Percentiles rank a stretch among this genome's conserved stretches.
Conservation (phyloP, 2,797 vertebrate genomes). For the Podargus strigoides region DNA sequence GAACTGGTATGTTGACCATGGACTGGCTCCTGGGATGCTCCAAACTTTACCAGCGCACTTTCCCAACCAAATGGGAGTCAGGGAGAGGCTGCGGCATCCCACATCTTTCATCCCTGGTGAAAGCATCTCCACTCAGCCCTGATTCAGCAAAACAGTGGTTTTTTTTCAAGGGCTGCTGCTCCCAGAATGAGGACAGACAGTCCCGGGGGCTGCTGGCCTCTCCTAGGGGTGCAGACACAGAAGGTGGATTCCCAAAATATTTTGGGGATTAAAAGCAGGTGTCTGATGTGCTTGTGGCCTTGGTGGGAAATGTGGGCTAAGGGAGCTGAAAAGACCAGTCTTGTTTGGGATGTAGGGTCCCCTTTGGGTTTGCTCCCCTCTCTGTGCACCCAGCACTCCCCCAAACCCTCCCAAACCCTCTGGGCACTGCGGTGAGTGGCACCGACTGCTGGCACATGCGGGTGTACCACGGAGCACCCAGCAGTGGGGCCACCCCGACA, state of each 20-base stretch:
- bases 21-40: not conserved
- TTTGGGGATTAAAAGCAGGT: not conserved
- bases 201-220: fast-evolving
- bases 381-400: fast-evolving
- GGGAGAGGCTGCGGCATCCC: not conserved
- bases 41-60: not conserved
- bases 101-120: not conserved
- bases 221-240: fast-evolving
- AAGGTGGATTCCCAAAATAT: not conserved
- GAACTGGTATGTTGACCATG: not conserved
- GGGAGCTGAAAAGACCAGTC: not conserved
- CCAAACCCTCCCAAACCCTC: not conserved
- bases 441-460: fast-evolving
- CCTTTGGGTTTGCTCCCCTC: fast-evolving
- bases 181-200: not conserved
- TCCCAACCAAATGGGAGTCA: not conserved
- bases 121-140: not conserved
- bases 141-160: not conserved
- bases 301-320: not conserved
- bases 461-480: not conserved
- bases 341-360: not conserved
- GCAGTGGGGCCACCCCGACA: not conserved
- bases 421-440: fast-evolving
- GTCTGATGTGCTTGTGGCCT: not conserved
- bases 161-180: not conserved